A percentile compares a stretch with the other conserved stretches of the same genome.
These are phyloP conservation scores for Coreoperca whiteheadi DNA, from an alignment of 2,113 vertebrate genomes.

Conservation along the genomic window DNA sequence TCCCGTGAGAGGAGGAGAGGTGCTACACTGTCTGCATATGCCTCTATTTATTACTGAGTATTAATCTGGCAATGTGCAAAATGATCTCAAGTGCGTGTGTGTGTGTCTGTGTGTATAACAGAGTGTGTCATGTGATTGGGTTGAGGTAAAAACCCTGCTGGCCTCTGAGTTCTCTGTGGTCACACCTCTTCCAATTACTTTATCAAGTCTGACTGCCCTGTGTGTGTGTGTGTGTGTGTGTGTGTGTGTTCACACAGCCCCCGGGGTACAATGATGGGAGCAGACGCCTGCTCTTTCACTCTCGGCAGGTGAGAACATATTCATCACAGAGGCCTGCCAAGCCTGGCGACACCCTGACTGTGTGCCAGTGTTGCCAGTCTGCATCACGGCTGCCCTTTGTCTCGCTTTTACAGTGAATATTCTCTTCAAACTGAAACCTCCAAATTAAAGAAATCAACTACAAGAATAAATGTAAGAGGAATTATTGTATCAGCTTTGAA, in stretches of 20 bases:
- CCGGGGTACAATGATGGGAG: constrained; percentile 74
- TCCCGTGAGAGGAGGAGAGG: constrained; percentile 2
- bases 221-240: constrained; percentile 37
- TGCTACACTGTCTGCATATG: background rate
- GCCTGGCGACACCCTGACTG: constrained; percentile 72
- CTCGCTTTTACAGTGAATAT: background rate
- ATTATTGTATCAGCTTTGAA: constrained; percentile 1
- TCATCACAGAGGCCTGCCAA: constrained; percentile 76
- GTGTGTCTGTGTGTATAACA: constrained; percentile 1
- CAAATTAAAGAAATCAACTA: background rate
- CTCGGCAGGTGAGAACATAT: constrained; percentile 82
- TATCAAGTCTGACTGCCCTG: constrained; percentile 75
- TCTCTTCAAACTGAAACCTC: background rate
- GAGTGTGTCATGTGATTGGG: constrained; percentile 36
- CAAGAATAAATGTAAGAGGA: background rate
- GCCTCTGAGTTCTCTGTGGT: constrained; percentile 51
- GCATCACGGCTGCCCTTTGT: constrained; percentile 61
- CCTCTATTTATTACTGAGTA: background rate
- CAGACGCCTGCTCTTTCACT: constrained; percentile 81
- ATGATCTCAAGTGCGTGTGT: background rate
- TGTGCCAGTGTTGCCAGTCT: constrained; percentile 67
- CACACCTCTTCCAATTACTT: constrained; percentile 83
- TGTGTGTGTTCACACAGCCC: constrained; percentile 68
- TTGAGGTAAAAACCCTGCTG: constrained; percentile 48
- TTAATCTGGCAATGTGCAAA: constrained; percentile 15